A percentile compares a stretch with the other conserved stretches of the same genome.
These are phyloP conservation scores for Lucinisca nassula DNA, from an alignment of 2,888 invertebrate genomes.

Conservation along the genomic window DNA sequence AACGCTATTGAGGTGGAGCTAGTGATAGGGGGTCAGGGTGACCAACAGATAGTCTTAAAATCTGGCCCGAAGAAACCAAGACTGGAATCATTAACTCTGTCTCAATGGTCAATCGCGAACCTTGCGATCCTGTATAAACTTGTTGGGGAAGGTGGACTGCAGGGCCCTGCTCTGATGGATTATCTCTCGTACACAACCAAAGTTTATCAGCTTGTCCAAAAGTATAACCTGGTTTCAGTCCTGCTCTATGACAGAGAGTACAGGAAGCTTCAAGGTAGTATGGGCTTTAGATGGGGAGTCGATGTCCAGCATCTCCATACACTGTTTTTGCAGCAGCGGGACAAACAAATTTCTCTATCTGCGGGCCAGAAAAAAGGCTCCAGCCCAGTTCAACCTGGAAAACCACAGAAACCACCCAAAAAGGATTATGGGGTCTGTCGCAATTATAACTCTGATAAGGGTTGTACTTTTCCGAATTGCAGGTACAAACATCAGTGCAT, in stretches of 20 bases:
- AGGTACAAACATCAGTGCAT: slow-evolving; percentile 7
- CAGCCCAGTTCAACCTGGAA: too few relatives aligned
- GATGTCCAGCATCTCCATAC: slow-evolving; percentile 14
- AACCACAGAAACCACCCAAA: too few relatives aligned
- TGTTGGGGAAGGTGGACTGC: neutral
- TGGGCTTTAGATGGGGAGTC: too few relatives aligned
- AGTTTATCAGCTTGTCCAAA: neutral
- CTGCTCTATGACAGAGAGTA: neutral
- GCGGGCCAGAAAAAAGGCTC: neutral
- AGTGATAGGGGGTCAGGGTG: neutral
- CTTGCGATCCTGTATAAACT: neutral
- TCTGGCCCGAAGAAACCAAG: neutral
- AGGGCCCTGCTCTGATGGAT: neutral
- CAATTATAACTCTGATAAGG: neutral
- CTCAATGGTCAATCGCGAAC: neutral
- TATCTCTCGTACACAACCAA: neutral
- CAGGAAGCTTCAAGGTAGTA: neutral
- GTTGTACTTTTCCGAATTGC: neutral
- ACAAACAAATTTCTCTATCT: too few relatives aligned
- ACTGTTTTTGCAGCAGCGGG: neutral
- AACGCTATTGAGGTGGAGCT: neutral
- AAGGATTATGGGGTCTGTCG: neutral
- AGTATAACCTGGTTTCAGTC: neutral
- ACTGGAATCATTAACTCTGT: neutral
- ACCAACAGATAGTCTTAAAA: neutral